These are phyloP conservation scores for Mormoops blainvillei DNA, from an alignment of 2,113 vertebrate species.

Conservation along the genomic window DNA sequence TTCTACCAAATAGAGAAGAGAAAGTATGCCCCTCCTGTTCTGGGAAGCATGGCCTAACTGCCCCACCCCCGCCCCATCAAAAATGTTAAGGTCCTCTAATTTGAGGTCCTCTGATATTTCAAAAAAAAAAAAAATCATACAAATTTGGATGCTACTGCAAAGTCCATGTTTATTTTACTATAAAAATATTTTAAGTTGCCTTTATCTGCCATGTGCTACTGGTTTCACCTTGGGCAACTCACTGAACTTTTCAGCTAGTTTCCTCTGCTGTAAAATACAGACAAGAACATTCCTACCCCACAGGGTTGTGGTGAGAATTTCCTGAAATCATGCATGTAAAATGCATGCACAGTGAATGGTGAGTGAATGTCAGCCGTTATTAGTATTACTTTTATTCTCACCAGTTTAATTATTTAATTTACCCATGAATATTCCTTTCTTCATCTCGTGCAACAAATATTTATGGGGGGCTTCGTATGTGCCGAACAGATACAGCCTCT, in stretches of 20 bases:
- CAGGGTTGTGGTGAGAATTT: background rate
- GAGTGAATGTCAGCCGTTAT: background rate
- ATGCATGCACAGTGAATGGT: background rate
- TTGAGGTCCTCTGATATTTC: background rate
- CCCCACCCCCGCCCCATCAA: background rate
- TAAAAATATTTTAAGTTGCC: background rate
- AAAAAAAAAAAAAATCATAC: background rate
- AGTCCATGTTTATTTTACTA: background rate
- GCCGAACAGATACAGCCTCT: background rate
- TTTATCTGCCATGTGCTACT: background rate
- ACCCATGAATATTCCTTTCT: background rate
- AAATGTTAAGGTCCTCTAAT: background rate
- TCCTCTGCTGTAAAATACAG: background rate
- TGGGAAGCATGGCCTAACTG: background rate
- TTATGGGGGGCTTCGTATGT: background rate
- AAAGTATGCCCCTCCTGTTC: background rate
- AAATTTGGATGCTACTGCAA: background rate
- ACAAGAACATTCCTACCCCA: background rate
- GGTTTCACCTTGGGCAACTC: background rate
- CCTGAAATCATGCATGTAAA: background rate
- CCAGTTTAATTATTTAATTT: background rate
- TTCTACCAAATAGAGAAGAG: background rate
- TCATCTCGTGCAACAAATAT: background rate
- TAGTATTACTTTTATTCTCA: background rate
- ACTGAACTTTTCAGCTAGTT: background rate